phyloP scores from a whole-genome alignment of 2,113 vertebrate species.

The Columbina picui region DNA sequence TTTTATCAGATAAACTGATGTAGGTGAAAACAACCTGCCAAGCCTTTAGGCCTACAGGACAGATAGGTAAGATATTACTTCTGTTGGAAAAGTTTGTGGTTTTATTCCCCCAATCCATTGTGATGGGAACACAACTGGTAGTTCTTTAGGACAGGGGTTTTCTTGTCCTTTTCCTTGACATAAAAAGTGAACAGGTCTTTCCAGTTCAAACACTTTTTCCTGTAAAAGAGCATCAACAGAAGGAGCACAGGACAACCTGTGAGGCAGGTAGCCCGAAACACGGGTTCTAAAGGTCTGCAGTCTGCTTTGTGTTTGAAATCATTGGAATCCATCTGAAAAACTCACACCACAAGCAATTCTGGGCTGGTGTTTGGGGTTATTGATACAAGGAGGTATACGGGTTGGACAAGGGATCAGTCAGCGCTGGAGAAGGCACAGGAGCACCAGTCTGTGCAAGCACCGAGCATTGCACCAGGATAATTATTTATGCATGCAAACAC shows the following conservation, averaged over 20 bases:
- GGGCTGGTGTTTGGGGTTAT: not conserved
- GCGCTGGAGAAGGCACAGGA: not conserved
- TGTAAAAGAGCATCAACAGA: not conserved
- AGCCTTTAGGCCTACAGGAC: not conserved
- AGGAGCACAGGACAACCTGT: not conserved
- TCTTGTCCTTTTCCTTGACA: not conserved
- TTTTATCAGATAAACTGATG: not conserved
- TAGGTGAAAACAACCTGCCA: not conserved
- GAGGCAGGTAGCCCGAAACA: not conserved
- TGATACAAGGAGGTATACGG: not conserved
- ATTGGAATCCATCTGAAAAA: not conserved
- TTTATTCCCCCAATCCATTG: not conserved
- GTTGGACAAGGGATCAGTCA: not conserved
- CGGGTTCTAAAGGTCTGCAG: not conserved
- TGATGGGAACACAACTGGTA: not conserved
- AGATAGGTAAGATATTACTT: not conserved
- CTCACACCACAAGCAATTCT: not conserved
- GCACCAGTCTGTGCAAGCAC: not conserved
- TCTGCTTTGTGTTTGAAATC: not conserved
- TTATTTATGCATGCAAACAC: not conserved
- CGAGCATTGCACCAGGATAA: not conserved
- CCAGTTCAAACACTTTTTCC: not conserved
- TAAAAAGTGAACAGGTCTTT: not conserved
- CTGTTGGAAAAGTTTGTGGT: not conserved
- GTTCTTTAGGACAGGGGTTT: not conserved